Evolutionary conservation across 2,888 invertebrate genomes (phyloP), one percentile per base, ranked within the genome.

Genomic region (Dilophus febrilis): DNA sequence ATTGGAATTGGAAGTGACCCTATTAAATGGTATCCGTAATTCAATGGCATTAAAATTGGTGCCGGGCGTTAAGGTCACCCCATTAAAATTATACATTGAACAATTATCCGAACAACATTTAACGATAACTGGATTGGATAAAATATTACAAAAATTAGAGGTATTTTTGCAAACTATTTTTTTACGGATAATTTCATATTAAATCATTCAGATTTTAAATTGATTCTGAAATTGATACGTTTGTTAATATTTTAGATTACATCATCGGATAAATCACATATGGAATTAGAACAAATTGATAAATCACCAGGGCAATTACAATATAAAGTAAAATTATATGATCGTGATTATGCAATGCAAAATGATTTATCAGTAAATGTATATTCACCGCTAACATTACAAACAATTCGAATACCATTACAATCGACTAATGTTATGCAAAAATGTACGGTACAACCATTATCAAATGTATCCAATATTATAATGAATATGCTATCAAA

Each of bases 91-190:
- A 41, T 48, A 50, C 16, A 43, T 56, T 27, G 50, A 51, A 39
- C 54, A 58, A 43, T 45, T 55, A 19, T 51, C 50, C 41, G 48
- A 57, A 33, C 57, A 59, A 44, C 56, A 57, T 40, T 48, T 72
- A 32, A 50, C 55, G 17, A 53, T 72, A 37, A 63, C 61, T 47
- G 77, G 77, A 5, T 54, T 73, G 39, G 64, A 67, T 35, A 59
- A 64, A 50, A 68, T 75, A 16, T 56, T 77, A 41, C 62, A 68
- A 42, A 65, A 70, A 52, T 55, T 74, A 35, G 57, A 63, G 54
- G 60, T 61, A 46, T 53, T n/a, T n/a, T n/a, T n/a, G n/a, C n/a
- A n/a, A n/a, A n/a, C n/a, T n/a, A n/a, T n/a, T n/a, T n/a, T n/a
- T n/a, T n/a, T n/a, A n/a, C n/a, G n/a, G n/a, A n/a, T n/a, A n/a